Evolutionary conservation across 2,113 vertebrate species (phyloP).

Genomic region (Eonycteris spelaea): DNA sequence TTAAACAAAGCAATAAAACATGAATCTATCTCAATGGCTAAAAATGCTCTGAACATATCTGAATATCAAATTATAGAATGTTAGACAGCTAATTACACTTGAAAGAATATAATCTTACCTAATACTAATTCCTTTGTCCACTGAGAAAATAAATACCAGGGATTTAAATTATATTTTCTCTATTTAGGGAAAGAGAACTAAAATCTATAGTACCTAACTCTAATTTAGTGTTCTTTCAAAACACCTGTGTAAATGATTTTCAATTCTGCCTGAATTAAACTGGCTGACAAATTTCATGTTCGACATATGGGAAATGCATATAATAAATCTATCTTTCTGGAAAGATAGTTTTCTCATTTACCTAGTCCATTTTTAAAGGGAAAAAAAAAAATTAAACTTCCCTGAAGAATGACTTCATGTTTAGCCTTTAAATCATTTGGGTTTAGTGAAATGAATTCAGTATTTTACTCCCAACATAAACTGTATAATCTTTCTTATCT

Average conservation of each 20-base stretch:
- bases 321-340: not conserved
- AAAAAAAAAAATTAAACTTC: not conserved
- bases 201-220: not conserved
- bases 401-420: not conserved
- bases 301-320: not conserved
- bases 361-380: not conserved
- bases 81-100: not conserved
- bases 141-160: not conserved
- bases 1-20: not conserved
- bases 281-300: not conserved
- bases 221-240: not conserved
- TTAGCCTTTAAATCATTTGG: not conserved
- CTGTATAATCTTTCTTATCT: slow-evolving; percentile 37
- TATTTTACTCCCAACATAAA: slow-evolving; percentile 39
- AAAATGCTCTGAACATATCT: not conserved
- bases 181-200: not conserved
- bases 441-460: not conserved
- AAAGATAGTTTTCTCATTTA: not conserved
- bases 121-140: not conserved
- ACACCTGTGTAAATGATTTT: not conserved
- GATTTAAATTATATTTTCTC: not conserved
- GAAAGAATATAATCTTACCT: not conserved
- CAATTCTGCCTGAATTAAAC: not conserved
- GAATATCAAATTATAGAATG: not conserved
- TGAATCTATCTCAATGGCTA: not conserved